Evolutionary conservation across 2,888 invertebrate genomes (phyloP).

Genomic region (Stenodema calcarata): DNA sequence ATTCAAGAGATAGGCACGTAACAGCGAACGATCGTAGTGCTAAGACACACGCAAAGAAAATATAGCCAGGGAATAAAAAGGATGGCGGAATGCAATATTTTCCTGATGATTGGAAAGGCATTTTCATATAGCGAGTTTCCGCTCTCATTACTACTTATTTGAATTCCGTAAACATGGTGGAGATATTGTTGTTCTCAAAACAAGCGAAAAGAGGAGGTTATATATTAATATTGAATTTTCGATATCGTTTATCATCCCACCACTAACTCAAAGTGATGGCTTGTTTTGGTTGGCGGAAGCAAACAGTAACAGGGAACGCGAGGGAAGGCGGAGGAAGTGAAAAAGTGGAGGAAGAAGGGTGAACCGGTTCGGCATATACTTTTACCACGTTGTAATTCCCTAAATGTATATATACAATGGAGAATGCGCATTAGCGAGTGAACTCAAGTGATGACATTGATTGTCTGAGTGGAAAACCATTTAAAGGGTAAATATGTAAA

Average conservation of each 20-base stretch:
- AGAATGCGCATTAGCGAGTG: slow-evolving; percentile 31
- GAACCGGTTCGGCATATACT: not conserved
- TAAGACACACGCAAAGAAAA: not conserved
- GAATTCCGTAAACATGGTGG: not conserved
- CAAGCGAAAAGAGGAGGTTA: not conserved
- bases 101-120: not conserved
- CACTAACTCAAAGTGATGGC: not conserved
- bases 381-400: slow-evolving; percentile 22
- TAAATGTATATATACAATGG: slow-evolving; percentile 20
- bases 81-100: not conserved
- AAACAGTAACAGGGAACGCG: not conserved
- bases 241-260: not conserved
- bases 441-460: slow-evolving; percentile 30
- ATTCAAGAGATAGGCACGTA: not conserved
- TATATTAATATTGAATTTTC: slow-evolving; percentile 10
- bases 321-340: not conserved
- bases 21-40: not conserved
- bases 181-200: not conserved
- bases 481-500: slow-evolving; percentile 36
- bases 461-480: slow-evolving; percentile 32
- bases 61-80: not conserved
- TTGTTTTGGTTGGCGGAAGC: not conserved
- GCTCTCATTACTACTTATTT: not conserved
- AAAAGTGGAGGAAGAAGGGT: not conserved
- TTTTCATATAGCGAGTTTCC: not conserved